Evolutionary conservation across 2,888 invertebrate genomes (phyloP).

Genomic region (Acleris laterana): DNA sequence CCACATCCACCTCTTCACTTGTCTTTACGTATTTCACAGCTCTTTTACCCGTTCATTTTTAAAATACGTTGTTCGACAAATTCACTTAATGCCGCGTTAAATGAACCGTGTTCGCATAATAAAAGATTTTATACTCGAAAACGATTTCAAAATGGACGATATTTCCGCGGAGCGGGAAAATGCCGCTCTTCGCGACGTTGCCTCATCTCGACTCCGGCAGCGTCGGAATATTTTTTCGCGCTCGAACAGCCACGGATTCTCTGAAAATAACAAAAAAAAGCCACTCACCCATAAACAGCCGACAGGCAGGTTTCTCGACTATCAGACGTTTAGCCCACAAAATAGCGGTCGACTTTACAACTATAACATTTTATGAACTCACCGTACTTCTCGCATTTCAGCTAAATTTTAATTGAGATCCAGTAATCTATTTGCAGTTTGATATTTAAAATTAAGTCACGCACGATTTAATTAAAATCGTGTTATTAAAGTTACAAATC

Average conservation of each 20-base stretch:
- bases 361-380: neutral
- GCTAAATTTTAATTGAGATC: no score
- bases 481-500: no score
- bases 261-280: slow-evolving; percentile 56
- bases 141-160: slow-evolving; percentile 76
- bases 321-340: slow-evolving; percentile 38
- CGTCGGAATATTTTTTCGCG: slow-evolving; percentile 63
- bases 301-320: slow-evolving; percentile 53
- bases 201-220: slow-evolving; percentile 57
- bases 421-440: no score
- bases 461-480: no score
- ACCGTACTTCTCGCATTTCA: neutral
- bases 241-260: slow-evolving; percentile 55
- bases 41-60: slow-evolving; percentile 76
- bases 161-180: slow-evolving; percentile 69
- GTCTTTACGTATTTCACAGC: slow-evolving; percentile 61
- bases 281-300: slow-evolving; percentile 59
- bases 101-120: slow-evolving; percentile 82
- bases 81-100: slow-evolving; percentile 82
- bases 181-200: slow-evolving; percentile 57
- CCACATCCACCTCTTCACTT: slow-evolving; percentile 50
- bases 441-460: no score
- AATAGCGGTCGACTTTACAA: slow-evolving; percentile 46
- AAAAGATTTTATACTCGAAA: slow-evolving; percentile 82
- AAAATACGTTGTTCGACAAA: slow-evolving; percentile 82